These are phyloP conservation scores for Drosophila repleta DNA, from an alignment of 1,140 invertebrate species.

Conservation along the genomic window DNA sequence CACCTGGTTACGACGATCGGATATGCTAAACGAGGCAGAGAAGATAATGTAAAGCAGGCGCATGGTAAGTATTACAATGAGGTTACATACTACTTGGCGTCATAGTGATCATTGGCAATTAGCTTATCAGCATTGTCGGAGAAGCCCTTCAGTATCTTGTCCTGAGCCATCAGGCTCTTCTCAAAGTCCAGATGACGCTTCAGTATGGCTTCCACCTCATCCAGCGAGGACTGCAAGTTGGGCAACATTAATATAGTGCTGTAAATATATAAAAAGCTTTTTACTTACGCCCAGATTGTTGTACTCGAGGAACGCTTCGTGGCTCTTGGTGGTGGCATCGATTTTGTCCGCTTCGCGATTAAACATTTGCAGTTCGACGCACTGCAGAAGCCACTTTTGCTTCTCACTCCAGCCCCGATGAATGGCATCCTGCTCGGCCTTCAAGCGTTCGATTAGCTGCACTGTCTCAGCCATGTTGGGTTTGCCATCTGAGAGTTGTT, in stretches of 20 bases:
- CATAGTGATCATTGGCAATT: constrained; percentile 93
- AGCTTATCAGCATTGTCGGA: constrained; percentile 94
- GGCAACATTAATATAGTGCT: constrained; percentile 24
- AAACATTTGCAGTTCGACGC: constrained; percentile 94
- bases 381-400: constrained; percentile 92
- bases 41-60: not conserved
- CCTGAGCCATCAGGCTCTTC: constrained; percentile 96
- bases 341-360: constrained; percentile 98
- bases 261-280: not conserved
- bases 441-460: constrained; percentile 89
- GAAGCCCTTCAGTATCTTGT: constrained; percentile 95
- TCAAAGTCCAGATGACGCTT: constrained; percentile 98
- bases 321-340: constrained; percentile 96
- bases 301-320: constrained; percentile 96
- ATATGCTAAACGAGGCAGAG: constrained; percentile 86
- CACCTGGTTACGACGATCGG: constrained; percentile 90
- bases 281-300: constrained; percentile 92
- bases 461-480: constrained; percentile 88
- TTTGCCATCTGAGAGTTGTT: constrained; percentile 89
- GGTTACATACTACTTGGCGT: constrained; percentile 89
- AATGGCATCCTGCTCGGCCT: constrained; percentile 91
- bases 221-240: constrained; percentile 90
- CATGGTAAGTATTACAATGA: too few species aligned
- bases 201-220: constrained; percentile 96
- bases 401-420: constrained; percentile 92